A percentile compares a stretch with the other conserved stretches of the same genome.
phyloP scores from a whole-genome alignment of 2,113 vertebrate genomes.

The Phalacrocorax carbo region DNA sequence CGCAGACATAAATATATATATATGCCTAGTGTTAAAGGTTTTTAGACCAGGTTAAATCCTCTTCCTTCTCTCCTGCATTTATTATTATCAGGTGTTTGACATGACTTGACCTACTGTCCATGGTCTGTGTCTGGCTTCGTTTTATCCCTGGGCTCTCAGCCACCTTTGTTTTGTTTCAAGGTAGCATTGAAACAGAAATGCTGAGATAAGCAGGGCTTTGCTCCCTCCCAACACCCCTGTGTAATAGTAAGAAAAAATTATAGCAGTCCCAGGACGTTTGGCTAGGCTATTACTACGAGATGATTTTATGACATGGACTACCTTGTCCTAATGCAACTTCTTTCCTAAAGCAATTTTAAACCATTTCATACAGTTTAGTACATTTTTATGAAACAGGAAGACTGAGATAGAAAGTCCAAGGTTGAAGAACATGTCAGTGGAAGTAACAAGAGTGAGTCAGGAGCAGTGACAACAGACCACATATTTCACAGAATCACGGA shows the following conservation, averaged over 20 bases:
- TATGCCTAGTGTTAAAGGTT: background rate
- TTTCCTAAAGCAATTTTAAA: background rate
- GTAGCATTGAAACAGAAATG: background rate
- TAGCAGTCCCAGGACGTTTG: background rate
- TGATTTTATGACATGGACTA: background rate
- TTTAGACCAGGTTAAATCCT: background rate
- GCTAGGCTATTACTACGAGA: background rate
- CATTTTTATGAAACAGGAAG: background rate
- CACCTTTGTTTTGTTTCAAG: conserved; percentile 37
- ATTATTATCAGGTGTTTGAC: background rate
- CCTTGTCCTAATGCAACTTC: background rate
- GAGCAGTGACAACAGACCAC: background rate
- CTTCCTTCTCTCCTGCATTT: background rate
- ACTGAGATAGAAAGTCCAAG: background rate
- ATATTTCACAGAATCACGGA: background rate
- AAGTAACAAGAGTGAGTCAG: background rate
- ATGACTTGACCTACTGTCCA: background rate
- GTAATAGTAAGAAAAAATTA: background rate
- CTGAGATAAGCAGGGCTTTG: background rate
- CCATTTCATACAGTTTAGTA: background rate
- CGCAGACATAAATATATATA: background rate
- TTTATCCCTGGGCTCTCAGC: conserved; percentile 19
- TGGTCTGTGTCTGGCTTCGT: background rate
- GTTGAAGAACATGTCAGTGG: background rate
- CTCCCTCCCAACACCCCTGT: background rate